Base-by-base conservation (phyloP, 2,797 vertebrate genomes). In the Mionectes olivaceus region DNA sequence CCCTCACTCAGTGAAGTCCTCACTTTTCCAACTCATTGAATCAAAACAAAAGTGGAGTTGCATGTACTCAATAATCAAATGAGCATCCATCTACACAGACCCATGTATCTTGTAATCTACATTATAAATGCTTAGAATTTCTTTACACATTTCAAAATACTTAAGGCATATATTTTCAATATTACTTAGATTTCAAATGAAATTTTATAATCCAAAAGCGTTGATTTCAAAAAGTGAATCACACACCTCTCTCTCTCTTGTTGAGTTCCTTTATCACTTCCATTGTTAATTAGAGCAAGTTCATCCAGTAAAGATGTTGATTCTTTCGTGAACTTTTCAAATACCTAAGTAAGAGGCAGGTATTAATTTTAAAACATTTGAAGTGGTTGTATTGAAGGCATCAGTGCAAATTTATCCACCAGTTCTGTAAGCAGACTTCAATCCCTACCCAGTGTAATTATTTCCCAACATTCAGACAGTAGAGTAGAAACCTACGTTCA, bases 311-410 rank as follows among this genome's bases (percentile, higher is more conserved):
- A 98, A 10, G 99, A 99, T 0, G 99, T 99, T 13, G 99, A 99
- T 93, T 99, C 99, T 91, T 98, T 99, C 1, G 99, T 99, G 97
- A 99, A 99, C 96, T 99, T 99, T 97, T 99, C 99, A 97, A 99
- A 99, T 75, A 99, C 99, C 99, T 99, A 94, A 81, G 75, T 56
- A 92, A 91, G 91, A 78, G 11, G 59, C 23, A 87, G 6, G 23
- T 89, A 95, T 94, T 61, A 71, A 49, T 93, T 86, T 82, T 35
- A 92, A 77, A 70, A 82, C 82, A 18, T 22, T 68, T 52, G 3
- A 2, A 39, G 5, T 33, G 18, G 17, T 5, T 83, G 43, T 41
- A 78, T 5, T 46, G 28, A 89, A 80, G 39, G 18, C 39, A 73
- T 73, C 10, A 41, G 14, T 50, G 53, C 23, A 89, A 65, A 69